phyloP scores from a whole-genome alignment of 53 echinoderm and acorn worm species.

The Patiria pectinifera region DNA sequence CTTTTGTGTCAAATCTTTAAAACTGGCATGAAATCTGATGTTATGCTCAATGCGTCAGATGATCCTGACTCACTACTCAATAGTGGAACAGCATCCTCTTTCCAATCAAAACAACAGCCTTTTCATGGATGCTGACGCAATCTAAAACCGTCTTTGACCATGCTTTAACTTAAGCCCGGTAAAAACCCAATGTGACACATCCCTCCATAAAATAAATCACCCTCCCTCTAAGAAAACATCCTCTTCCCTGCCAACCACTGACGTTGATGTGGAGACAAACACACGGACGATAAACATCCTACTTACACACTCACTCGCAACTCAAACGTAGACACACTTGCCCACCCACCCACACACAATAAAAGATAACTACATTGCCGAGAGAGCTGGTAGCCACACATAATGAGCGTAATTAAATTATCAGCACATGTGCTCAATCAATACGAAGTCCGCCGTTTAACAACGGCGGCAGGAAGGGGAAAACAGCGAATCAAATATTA shows the following conservation, averaged over 20 bases:
- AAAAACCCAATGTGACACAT: not conserved
- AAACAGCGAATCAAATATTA: slow-evolving; percentile 1
- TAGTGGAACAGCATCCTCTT: not conserved
- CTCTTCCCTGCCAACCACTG: not conserved
- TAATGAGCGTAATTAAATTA: slow-evolving; percentile 41
- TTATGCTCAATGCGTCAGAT: not conserved
- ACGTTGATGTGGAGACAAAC: not conserved
- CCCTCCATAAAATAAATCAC: not conserved
- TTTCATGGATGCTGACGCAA: not conserved
- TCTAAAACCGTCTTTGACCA: not conserved
- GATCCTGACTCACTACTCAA: not conserved
- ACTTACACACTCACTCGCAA: not conserved
- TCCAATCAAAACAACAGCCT: not conserved
- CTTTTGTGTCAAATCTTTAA: too few relatives aligned
- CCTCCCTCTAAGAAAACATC: not conserved
- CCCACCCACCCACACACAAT: slow-evolving; percentile 3
- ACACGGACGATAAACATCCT: not conserved
- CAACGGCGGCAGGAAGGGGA: not conserved
- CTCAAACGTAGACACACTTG: not conserved
- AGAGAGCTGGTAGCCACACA: not conserved
- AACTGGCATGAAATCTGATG: too few relatives aligned
- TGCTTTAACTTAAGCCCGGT: not conserved
- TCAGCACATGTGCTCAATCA: slow-evolving; percentile 11
- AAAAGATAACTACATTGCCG: not conserved
- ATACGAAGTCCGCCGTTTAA: not conserved